Conservation (phyloP, 2,797 vertebrate genomes). For the Sebastiscus albofasciatus region DNA sequence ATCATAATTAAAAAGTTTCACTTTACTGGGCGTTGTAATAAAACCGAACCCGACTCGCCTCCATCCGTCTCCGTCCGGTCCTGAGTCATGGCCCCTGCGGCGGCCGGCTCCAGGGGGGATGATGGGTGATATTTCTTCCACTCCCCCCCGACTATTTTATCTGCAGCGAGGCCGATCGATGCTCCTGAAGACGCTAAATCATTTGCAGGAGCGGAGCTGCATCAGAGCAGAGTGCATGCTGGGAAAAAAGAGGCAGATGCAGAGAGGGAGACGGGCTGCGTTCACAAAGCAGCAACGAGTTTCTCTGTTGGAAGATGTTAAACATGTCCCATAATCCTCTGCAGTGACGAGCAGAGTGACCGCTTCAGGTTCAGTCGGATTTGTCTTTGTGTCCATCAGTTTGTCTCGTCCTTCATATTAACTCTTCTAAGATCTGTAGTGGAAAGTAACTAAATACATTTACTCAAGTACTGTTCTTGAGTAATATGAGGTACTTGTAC, state of each 20-base stretch:
- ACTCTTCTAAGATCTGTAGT: no score
- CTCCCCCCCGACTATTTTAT: constrained; percentile 73
- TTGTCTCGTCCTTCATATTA: background rate
- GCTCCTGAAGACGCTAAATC: constrained; percentile 75
- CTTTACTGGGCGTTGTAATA: background rate
- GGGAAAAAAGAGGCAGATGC: constrained; percentile 29
- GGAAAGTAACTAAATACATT: background rate
- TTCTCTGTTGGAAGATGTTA: background rate
- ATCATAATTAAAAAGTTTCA: constrained; percentile 45
- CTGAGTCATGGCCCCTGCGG: constrained; percentile 66
- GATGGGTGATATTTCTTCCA: constrained; percentile 82
- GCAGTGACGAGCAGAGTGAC: background rate
- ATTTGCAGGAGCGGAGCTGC: constrained; percentile 58
- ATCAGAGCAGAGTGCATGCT: constrained; percentile 59
- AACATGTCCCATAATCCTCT: background rate
- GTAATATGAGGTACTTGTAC: background rate
- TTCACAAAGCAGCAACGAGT: background rate
- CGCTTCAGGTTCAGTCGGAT: background rate
- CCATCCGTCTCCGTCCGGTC: constrained; percentile 47
- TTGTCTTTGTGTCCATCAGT: background rate
- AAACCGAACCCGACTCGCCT: constrained; percentile 5
- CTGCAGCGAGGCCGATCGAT: constrained; percentile 79
- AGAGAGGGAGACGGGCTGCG: background rate
- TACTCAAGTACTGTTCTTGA: background rate
- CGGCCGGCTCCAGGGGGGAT: constrained; percentile 59